These are phyloP conservation scores for Sarcophaga bullata DNA, from an alignment of 1,140 invertebrate species.

Conservation along the genomic window DNA sequence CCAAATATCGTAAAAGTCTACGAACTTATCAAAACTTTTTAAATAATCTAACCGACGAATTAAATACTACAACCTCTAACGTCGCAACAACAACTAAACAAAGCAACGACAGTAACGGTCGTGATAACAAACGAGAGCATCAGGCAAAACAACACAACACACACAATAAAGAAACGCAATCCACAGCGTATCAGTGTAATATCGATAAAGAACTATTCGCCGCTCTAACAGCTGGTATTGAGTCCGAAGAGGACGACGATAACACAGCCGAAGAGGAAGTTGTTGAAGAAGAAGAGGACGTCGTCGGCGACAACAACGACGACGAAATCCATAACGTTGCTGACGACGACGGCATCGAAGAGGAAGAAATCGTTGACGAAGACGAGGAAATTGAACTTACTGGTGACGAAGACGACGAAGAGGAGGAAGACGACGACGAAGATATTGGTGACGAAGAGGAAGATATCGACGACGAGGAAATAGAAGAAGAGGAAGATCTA, in stretches of 20 bases:
- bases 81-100: background rate
- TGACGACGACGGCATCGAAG: conserved; percentile 53
- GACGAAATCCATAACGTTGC: conserved; percentile 52
- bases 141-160: conserved; percentile 12
- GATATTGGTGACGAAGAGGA: conserved; percentile 55
- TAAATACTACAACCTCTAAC: conserved; percentile 15
- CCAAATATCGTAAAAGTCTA: conserved; percentile 52
- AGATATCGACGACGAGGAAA: conserved; percentile 54
- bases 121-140: background rate
- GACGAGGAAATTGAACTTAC: conserved; percentile 59
- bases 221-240: conserved; percentile 15
- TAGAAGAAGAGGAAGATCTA: conserved; percentile 57
- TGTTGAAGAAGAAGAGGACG: background rate
- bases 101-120: conserved; percentile 11
- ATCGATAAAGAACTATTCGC: conserved; percentile 29
- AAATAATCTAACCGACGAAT: conserved; percentile 36
- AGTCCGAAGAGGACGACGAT: conserved; percentile 37
- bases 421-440: conserved; percentile 57
- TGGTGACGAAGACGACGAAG: conserved; percentile 58
- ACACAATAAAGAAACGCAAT: background rate
- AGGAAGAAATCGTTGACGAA: conserved; percentile 52
- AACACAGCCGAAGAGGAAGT: conserved; percentile 43
- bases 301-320: conserved; percentile 47
- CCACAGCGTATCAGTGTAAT: background rate
- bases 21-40: conserved; percentile 52